These are phyloP conservation scores for Leucozona laternaria DNA, from an alignment of 2,888 invertebrate genomes.

Conservation along the genomic window DNA sequence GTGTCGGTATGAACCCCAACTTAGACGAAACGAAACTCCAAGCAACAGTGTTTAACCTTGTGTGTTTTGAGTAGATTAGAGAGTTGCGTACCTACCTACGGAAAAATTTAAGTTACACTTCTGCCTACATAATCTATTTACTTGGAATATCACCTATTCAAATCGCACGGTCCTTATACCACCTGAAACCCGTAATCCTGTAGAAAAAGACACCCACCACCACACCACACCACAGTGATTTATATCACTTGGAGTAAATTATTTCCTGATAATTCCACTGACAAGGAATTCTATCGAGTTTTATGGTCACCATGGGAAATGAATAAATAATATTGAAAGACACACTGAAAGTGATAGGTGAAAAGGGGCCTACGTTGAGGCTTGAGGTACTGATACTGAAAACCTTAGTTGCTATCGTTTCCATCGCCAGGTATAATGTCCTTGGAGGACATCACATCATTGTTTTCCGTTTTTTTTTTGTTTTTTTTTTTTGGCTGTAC, in stretches of 20 bases:
- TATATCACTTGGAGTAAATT: slow-evolving; percentile 74
- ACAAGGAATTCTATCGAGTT: slow-evolving; percentile 74
- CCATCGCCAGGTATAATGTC: slow-evolving; percentile 51
- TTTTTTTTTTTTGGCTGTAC: not conserved
- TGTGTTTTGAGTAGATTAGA: slow-evolving; percentile 38
- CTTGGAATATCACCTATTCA: slow-evolving; percentile 25
- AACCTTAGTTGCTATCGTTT: slow-evolving; percentile 8
- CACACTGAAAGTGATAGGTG: slow-evolving; percentile 59
- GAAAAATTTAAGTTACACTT: slow-evolving; percentile 15
- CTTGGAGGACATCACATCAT: slow-evolving; percentile 66
- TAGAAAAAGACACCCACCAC: not conserved
- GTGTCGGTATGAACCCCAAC: not conserved
- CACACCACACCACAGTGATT: slow-evolving; percentile 52
- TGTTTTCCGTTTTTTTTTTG: slow-evolving; percentile 29
- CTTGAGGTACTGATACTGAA: not conserved
- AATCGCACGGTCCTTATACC: not conserved
- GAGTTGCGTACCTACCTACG: not conserved
- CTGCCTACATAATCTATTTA: slow-evolving; percentile 43
- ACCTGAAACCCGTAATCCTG: not conserved
- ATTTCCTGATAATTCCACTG: slow-evolving; percentile 73
- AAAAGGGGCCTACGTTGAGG: slow-evolving; percentile 26
- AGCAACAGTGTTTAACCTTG: slow-evolving; percentile 25
- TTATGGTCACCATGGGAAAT: slow-evolving; percentile 75
- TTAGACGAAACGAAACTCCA: slow-evolving; percentile 1
- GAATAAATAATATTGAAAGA: slow-evolving; percentile 73